Base-by-base conservation (phyloP, 2,113 vertebrate genomes). In the Alethe castanea region DNA sequence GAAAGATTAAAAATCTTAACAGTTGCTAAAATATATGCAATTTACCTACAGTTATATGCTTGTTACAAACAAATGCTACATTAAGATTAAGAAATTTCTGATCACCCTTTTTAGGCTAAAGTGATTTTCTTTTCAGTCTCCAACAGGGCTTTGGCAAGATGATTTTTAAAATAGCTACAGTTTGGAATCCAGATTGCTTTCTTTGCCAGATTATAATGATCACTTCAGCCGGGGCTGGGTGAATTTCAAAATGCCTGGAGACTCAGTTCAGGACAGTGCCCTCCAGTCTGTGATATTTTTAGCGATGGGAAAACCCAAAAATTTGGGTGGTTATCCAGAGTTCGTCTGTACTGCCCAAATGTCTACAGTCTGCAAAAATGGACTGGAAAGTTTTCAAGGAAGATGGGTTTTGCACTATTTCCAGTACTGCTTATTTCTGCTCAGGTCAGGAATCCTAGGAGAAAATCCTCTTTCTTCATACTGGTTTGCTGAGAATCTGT, bases 271-370 rank as follows among this genome's bases (percentile, higher is more conserved):
- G 89, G 65, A 92, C 95, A 95, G 85, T 88, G 86, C 82, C 82
- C 90, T 95, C 65, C 72, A 92, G 90, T 53, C 88, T 88, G 69
- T 45, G 82, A 35, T 97, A 96, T 96, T 91, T 96, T 96, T 96
- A 96, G 94, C 0, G 0, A 93, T 4, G 76, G 73, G 82, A 72
- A 96, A 97, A 96, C 92, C 88, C 92, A 90, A 94, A 96, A 93
- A 74, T 94, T 38, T 72, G 65, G 25, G 80, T 95, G 86, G 96
- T 94, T 96, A 92, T 97, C 90, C 94, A 97, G 92, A 93, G 95
- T 97, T 96, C 92, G 91, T 93, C 81, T 90, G 71, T 40, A 26
- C 93, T 83, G 69, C 92, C 82, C 85, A 95, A 95, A 95, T 25
- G 92, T 85, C 82, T 94, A 22, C 76, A 76, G 92, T 92, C 76